Percentiles rank a stretch among this genome's conserved stretches.
Evolutionary conservation across 2,113 vertebrate species (phyloP).

Genomic region (Melierax canorus): DNA sequence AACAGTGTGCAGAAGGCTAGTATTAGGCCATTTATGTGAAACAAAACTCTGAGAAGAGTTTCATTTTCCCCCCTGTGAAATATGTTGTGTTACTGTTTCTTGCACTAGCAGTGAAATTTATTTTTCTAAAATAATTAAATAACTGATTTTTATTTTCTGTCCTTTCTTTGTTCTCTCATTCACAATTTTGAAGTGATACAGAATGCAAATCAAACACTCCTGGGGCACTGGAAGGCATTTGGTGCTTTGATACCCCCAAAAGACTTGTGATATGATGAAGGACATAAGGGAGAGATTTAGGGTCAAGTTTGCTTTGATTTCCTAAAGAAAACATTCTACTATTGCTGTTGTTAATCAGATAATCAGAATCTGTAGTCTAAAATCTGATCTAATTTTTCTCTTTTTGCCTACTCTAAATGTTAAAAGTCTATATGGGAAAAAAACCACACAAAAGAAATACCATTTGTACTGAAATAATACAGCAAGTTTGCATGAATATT

Average conservation of each 20-base stretch:
- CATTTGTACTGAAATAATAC: neutral
- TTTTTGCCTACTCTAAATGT: neutral
- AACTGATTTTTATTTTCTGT: neutral
- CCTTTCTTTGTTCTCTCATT: neutral
- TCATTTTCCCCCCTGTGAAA: neutral
- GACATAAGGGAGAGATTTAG: neutral
- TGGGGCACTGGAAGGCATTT: neutral
- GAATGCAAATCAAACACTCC: neutral
- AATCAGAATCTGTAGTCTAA: neutral
- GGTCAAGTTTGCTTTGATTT: slow-evolving; percentile 7
- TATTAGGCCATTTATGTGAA: neutral
- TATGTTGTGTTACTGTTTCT: neutral
- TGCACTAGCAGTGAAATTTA: neutral
- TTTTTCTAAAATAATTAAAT: neutral
- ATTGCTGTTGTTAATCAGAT: slow-evolving; percentile 2
- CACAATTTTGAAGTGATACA: neutral
- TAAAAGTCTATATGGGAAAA: neutral
- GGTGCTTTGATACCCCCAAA: neutral
- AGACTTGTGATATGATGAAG: neutral
- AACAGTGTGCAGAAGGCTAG: neutral
- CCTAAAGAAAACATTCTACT: slow-evolving; percentile 12
- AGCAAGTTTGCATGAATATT: neutral
- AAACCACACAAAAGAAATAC: neutral
- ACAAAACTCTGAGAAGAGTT: neutral
- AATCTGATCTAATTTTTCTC: neutral